Percentiles rank a stretch among this genome's conserved stretches.
Conservation (phyloP, 1,140 invertebrate genomes). For the Microplitis demolitor region DNA sequence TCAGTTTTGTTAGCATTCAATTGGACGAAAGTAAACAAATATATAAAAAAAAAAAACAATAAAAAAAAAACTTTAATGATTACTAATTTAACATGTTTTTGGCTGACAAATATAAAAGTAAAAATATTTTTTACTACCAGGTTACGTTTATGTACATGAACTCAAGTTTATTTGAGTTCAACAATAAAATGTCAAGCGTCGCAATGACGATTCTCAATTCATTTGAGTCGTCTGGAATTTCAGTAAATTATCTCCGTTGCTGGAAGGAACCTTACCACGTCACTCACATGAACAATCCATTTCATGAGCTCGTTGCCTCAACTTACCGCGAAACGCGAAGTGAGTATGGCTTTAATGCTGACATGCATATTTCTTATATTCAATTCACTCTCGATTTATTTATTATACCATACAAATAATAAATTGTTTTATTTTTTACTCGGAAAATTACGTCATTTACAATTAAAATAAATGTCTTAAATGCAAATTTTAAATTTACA, state of each 20-base stretch:
- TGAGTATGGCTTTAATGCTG: slow-evolving; percentile 60
- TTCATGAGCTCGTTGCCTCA: slow-evolving; percentile 75
- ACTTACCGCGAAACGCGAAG: slow-evolving; percentile 81
- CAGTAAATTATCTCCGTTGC: slow-evolving; percentile 67
- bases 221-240: slow-evolving; percentile 70
- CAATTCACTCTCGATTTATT: neutral
- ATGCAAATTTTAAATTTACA: too few species aligned
- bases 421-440: neutral
- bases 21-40: slow-evolving; percentile 76
- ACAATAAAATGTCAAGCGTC: slow-evolving; percentile 65
- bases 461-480: neutral
- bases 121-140: slow-evolving; percentile 51
- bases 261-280: slow-evolving; percentile 77
- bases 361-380: neutral
- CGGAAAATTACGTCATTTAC: neutral
- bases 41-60: slow-evolving; percentile 14
- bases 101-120: neutral
- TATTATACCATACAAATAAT: neutral
- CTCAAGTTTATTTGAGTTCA: slow-evolving; percentile 71
- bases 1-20: slow-evolving; percentile 79
- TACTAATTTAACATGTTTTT: neutral
- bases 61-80: neutral
- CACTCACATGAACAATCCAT: slow-evolving; percentile 75
- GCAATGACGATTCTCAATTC: slow-evolving; percentile 74
- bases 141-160: slow-evolving; percentile 78